phyloP scores from a whole-genome alignment of 2,113 vertebrate species.

The Lates calcarifer region DNA sequence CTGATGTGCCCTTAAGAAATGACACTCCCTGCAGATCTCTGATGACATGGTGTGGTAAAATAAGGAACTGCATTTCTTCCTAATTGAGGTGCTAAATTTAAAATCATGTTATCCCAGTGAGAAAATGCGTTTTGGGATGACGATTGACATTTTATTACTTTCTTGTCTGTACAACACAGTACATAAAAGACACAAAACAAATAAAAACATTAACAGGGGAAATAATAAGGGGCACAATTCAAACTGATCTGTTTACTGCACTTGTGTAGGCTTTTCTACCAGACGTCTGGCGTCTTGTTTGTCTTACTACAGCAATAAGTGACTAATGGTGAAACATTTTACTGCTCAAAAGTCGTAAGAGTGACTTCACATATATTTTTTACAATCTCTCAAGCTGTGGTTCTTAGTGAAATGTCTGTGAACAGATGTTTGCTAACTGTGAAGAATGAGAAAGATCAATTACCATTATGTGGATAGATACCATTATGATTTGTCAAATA shows the following conservation, averaged over 20 bases:
- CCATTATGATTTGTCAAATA: slow-evolving; percentile 51
- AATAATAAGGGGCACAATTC: slow-evolving; percentile 62
- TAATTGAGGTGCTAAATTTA: slow-evolving; percentile 20
- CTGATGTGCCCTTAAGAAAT: background rate
- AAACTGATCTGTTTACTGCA: slow-evolving; percentile 38
- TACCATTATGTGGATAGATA: no score
- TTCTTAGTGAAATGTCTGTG: slow-evolving; percentile 33
- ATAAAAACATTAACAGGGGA: slow-evolving; percentile 65
- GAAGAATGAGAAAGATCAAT: slow-evolving; percentile 31
- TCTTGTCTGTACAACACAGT: slow-evolving; percentile 70
- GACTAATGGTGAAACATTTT: slow-evolving; percentile 41
- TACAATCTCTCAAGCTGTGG: slow-evolving; percentile 67
- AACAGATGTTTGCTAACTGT: slow-evolving; percentile 40
- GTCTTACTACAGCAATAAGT: slow-evolving; percentile 54
- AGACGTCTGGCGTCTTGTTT: slow-evolving; percentile 33
- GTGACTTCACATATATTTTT: slow-evolving; percentile 58
- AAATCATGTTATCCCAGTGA: slow-evolving; percentile 4
- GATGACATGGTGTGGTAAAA: slow-evolving; percentile 66
- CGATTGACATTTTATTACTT: slow-evolving; percentile 73
- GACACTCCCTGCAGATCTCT: slow-evolving; percentile 35
- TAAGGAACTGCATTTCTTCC: slow-evolving; percentile 53
- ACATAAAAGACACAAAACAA: slow-evolving; percentile 74
- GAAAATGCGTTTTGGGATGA: slow-evolving; percentile 21
- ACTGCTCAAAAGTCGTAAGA: slow-evolving; percentile 51
- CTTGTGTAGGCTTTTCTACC: slow-evolving; percentile 39